phyloP scores from a whole-genome alignment of 2,113 vertebrate species.

The Ptychochromis oligacanthus region DNA sequence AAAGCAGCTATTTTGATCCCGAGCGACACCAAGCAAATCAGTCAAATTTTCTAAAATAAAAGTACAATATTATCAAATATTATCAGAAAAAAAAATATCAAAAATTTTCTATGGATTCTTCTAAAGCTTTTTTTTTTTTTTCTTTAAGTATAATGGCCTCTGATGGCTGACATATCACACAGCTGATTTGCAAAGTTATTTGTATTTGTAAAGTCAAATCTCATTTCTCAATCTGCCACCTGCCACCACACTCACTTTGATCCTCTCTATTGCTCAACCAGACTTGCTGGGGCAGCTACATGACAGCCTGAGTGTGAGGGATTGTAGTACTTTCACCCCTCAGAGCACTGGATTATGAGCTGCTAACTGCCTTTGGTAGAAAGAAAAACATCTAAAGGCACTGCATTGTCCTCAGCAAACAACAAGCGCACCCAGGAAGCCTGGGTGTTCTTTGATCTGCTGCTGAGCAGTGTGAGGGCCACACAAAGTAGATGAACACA shows the following conservation, averaged over 20 bases:
- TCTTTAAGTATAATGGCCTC: background rate
- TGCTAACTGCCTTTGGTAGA: constrained; percentile 57
- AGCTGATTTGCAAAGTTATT: background rate
- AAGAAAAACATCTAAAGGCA: constrained; percentile 55
- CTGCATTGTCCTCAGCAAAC: constrained; percentile 45
- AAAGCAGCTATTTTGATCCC: no score
- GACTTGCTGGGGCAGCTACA: constrained; percentile 65
- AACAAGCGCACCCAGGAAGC: constrained; percentile 73
- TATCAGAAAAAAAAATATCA: background rate
- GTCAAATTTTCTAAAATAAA: background rate
- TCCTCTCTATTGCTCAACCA: constrained; percentile 71
- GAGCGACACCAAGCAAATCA: no score
- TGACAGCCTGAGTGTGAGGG: constrained; percentile 27
- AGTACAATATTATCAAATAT: background rate
- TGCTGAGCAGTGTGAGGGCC: constrained; percentile 77
- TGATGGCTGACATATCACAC: background rate
- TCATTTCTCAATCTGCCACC: constrained; percentile 72
- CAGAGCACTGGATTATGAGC: constrained; percentile 56
- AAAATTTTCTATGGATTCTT: background rate
- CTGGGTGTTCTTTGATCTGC: constrained; percentile 79
- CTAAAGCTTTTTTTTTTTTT: background rate
- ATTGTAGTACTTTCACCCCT: constrained; percentile 55
- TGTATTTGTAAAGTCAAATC: no score
- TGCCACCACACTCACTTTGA: constrained; percentile 56
- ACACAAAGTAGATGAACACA: constrained; percentile 81